Percentiles rank a stretch among this genome's conserved stretches.
Evolutionary conservation across 1,140 invertebrate species (phyloP).

Genomic region (Euura lappo): DNA sequence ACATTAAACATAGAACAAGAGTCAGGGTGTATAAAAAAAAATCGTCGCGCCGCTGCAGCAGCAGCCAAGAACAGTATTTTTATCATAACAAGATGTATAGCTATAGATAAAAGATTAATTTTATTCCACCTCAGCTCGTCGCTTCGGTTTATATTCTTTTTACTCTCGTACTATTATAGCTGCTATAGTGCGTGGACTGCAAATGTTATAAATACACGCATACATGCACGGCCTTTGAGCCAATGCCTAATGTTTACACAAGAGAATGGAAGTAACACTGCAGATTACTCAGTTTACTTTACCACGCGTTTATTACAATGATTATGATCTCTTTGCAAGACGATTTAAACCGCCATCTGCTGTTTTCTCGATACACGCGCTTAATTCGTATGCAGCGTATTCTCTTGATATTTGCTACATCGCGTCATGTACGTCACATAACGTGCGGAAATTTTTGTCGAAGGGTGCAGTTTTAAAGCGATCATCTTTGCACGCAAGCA

Average conservation of each 20-base stretch:
- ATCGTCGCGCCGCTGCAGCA: neutral
- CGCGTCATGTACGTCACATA: no score
- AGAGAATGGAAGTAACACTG: neutral
- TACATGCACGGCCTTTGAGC: no score
- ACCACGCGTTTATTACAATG: neutral
- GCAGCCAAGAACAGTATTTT: neutral
- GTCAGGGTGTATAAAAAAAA: neutral
- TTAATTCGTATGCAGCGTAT: no score
- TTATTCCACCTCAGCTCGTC: no score
- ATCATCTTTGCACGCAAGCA: no score
- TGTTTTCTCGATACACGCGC: neutral
- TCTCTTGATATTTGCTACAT: no score
- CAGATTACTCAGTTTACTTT: neutral
- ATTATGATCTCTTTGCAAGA: neutral
- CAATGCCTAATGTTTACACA: neutral
- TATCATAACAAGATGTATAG: conserved; percentile 6
- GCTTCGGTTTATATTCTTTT: no score
- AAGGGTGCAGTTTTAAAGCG: no score
- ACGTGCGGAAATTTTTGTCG: no score
- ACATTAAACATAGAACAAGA: neutral
- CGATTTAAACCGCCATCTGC: neutral
- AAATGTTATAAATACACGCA: no score
- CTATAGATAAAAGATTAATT: neutral
- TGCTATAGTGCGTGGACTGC: no score
- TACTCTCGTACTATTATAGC: no score